Conservation (phyloP, 2,797 vertebrate species). For the Leptoclinus maculatus region DNA sequence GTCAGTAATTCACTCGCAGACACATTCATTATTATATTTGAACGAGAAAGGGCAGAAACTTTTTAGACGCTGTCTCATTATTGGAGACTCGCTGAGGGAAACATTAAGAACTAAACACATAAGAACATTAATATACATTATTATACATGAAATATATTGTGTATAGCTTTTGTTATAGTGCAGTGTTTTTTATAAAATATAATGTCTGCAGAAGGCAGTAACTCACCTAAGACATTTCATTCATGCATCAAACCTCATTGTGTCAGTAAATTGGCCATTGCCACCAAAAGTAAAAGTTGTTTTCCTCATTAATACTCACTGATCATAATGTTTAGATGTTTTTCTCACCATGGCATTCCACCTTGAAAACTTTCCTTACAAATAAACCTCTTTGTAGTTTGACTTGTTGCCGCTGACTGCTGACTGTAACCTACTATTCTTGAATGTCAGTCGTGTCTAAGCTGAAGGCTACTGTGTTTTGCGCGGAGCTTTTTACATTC, state of each 20-base stretch:
- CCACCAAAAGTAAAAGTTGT: too few species aligned
- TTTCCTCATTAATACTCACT: too few species aligned
- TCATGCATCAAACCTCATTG: too few species aligned
- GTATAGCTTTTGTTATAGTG: neutral
- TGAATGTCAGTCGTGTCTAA: neutral
- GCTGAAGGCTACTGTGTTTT: neutral
- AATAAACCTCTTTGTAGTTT: neutral
- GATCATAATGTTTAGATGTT: neutral
- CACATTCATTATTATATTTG: slow-evolving; percentile 11
- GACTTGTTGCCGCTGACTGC: too few species aligned
- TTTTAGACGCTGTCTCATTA: slow-evolving; percentile 34
- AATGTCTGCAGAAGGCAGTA: too few species aligned
- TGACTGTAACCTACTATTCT: too few species aligned
- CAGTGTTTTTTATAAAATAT: neutral
- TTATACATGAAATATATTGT: neutral
- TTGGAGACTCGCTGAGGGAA: neutral
- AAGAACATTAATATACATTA: neutral
- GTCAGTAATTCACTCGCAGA: neutral
- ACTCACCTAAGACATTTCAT: too few species aligned
- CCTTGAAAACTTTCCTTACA: neutral
- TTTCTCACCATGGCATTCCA: neutral
- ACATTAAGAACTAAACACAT: neutral
- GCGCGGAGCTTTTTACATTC: neutral
- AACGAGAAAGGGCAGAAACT: slow-evolving; percentile 15
- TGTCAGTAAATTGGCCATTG: too few species aligned